A percentile compares a stretch with the other conserved stretches of the same genome.
Evolutionary conservation across 2,888 invertebrate genomes (phyloP).

Genomic region (Cantharis rustica): DNA sequence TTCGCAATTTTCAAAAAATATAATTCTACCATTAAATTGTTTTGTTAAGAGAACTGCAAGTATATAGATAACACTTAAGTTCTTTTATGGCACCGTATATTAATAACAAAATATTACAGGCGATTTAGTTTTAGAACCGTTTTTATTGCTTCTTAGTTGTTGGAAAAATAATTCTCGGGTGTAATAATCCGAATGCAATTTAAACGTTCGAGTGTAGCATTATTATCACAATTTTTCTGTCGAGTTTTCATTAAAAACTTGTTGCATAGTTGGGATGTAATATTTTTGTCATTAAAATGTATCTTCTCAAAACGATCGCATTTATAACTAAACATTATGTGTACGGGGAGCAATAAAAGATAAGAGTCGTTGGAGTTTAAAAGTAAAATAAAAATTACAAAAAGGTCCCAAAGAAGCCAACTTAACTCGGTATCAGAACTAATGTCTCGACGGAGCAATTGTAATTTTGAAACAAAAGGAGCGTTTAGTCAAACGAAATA

Average conservation of each 20-base stretch:
- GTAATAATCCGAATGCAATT: constrained; percentile 38
- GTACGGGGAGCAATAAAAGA: constrained; percentile 30
- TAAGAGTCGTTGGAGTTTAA: constrained; percentile 23
- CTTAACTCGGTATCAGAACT: constrained; percentile 31
- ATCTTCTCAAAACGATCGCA: background rate
- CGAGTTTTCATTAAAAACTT: background rate
- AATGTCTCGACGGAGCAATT: constrained; percentile 54
- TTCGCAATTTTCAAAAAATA: background rate
- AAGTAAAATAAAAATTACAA: constrained; percentile 21
- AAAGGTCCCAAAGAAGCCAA: constrained; percentile 19
- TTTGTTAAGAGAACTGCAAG: constrained; percentile 49
- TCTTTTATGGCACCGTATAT: constrained; percentile 49
- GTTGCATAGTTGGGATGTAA: background rate
- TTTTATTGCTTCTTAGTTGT: constrained; percentile 40
- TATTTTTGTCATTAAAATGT: background rate
- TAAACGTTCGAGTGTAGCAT: constrained; percentile 6
- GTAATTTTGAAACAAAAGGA: constrained; percentile 54
- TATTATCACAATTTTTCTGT: background rate
- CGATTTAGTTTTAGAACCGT: constrained; percentile 46
- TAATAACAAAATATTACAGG: constrained; percentile 50
- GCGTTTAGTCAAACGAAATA: constrained; percentile 53
- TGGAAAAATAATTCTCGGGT: constrained; percentile 33
- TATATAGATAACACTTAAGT: constrained; percentile 51
- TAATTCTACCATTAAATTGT: constrained; percentile 41
- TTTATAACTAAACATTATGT: constrained; percentile 20